These are phyloP conservation scores for Spialia ferax DNA, from an alignment of 2,888 invertebrate genomes.

Conservation along the genomic window DNA sequence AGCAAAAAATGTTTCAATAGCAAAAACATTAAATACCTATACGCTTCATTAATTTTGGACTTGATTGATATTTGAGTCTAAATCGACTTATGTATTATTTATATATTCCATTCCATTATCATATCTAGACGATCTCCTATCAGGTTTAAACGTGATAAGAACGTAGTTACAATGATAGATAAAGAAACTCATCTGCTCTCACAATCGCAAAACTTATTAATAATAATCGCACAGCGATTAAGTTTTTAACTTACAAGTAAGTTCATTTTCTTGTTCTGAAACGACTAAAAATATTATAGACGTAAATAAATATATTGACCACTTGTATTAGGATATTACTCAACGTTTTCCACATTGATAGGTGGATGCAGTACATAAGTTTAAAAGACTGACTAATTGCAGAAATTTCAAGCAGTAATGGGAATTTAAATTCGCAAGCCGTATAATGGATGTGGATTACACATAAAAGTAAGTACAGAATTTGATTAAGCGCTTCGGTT, in stretches of 20 bases:
- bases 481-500: neutral
- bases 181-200: neutral
- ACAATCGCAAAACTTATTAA: neutral
- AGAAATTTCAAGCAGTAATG: neutral
- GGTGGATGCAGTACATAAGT: too few relatives aligned
- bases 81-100: neutral
- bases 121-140: constrained; percentile 12
- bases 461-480: constrained; percentile 6
- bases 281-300: too few relatives aligned
- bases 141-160: constrained; percentile 16
- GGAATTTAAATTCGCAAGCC: constrained; percentile 4
- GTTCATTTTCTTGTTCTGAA: neutral
- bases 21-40: neutral
- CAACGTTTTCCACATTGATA: neutral
- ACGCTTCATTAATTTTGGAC: constrained; percentile 12
- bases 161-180: neutral
- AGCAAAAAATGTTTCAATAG: neutral
- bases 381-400: too few relatives aligned
- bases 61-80: constrained; percentile 24
- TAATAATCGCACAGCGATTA: too few relatives aligned
- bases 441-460: constrained; percentile 21
- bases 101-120: constrained; percentile 13
- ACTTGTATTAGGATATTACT: too few relatives aligned
- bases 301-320: too few relatives aligned
- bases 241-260: neutral